A percentile compares a stretch with the other conserved stretches of the same genome.
phyloP scores from a whole-genome alignment of 2,888 invertebrate species.

The Pardosa pseudoannulata region DNA sequence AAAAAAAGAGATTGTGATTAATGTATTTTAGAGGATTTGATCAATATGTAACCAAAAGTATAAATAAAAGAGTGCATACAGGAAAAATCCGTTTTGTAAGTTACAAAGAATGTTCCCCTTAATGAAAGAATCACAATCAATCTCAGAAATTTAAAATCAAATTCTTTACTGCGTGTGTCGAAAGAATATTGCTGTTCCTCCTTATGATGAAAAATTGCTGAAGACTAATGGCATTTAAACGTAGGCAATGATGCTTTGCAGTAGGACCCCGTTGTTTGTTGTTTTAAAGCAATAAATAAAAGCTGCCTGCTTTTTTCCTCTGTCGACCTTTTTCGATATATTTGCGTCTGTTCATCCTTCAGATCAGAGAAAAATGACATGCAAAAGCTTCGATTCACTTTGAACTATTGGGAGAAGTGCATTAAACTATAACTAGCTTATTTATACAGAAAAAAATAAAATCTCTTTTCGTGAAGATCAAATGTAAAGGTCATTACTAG shows the following conservation, averaged over 20 bases:
- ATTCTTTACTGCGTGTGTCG: neutral
- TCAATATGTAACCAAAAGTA: neutral
- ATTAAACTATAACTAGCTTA: too few species aligned
- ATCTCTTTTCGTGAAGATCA: too few species aligned
- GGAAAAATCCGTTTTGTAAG: neutral
- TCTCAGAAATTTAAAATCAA: slow-evolving; percentile 2
- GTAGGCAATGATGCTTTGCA: neutral
- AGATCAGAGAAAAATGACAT: neutral
- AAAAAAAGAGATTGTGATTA: neutral
- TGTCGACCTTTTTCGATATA: neutral
- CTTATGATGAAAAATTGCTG: neutral
- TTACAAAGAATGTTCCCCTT: neutral
- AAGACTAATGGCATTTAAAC: neutral
- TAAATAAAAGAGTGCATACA: neutral
- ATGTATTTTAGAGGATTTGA: neutral
- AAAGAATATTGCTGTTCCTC: neutral
- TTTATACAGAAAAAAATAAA: too few species aligned
- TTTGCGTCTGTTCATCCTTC: neutral
- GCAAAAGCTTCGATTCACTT: neutral
- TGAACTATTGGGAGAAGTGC: too few species aligned
- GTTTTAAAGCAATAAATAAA: neutral
- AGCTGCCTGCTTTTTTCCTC: too few species aligned
- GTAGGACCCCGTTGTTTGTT: neutral
- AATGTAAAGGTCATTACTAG: too few species aligned
- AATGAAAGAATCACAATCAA: slow-evolving; percentile 6